A percentile compares a stretch with the other conserved stretches of the same genome.
Conservation (phyloP, 1,140 invertebrate species). For the Cydia splendana region DNA sequence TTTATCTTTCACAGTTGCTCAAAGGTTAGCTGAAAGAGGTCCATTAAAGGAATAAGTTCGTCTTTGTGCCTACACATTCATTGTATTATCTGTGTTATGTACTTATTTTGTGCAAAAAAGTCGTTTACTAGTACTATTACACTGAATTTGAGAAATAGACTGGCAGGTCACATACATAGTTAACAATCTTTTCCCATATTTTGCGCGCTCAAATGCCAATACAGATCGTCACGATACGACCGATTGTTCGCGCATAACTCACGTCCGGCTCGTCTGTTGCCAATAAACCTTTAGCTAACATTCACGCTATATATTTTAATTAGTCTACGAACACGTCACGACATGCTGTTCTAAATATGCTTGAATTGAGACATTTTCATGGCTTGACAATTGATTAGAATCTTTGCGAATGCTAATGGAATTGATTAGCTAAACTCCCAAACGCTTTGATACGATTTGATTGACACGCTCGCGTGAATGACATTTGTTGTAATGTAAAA, state of each 20-base stretch:
- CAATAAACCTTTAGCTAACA: constrained; percentile 18
- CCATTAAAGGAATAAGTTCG: too few relatives aligned
- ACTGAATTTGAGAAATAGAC: background rate
- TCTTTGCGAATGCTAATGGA: constrained; percentile 31
- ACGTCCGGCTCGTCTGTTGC: background rate
- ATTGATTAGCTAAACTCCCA: constrained; percentile 33
- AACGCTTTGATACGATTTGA: constrained; percentile 38
- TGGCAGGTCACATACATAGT: constrained; percentile 25
- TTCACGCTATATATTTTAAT: constrained; percentile 13
- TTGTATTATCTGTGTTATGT: too few relatives aligned
- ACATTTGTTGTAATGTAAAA: constrained; percentile 35
- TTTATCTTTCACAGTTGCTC: too few relatives aligned
- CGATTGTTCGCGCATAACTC: constrained; percentile 21
- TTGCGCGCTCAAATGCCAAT: constrained; percentile 39
- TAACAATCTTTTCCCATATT: constrained; percentile 40
- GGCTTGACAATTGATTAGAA: constrained; percentile 32
- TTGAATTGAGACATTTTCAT: constrained; percentile 34
- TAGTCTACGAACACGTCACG: constrained; percentile 14
- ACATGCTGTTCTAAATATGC: constrained; percentile 31
- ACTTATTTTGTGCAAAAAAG: too few relatives aligned
- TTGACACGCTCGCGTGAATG: constrained; percentile 46
- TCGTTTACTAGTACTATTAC: too few relatives aligned
- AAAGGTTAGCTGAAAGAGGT: too few relatives aligned
- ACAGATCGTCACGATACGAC: background rate
- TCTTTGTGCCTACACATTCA: too few relatives aligned